phyloP scores from a whole-genome alignment of 37 sponge, comb jelly and placozoan genomes.

The Ephydatia muelleri region DNA sequence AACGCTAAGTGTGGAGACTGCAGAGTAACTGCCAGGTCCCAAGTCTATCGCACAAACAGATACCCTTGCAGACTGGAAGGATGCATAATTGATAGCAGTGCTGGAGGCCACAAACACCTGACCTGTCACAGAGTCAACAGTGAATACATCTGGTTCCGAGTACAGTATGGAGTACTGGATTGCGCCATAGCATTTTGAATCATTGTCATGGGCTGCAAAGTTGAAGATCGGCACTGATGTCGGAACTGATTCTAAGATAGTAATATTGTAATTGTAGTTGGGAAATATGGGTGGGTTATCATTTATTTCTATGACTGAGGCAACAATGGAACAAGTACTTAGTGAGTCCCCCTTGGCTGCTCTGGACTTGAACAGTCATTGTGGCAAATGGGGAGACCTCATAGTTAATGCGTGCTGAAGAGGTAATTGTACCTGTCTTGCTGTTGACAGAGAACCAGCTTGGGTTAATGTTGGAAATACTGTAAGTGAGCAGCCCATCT shows the following conservation, averaged over 20 bases:
- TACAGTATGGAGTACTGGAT: constrained; percentile 46
- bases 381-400: constrained; percentile 2
- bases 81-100: constrained; percentile 53
- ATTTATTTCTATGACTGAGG: constrained; percentile 41
- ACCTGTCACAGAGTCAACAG: constrained; percentile 61
- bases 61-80: constrained; percentile 33
- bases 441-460: constrained; percentile 37
- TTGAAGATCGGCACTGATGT: constrained; percentile 29
- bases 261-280: background rate
- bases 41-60: constrained; percentile 53
- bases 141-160: constrained; percentile 52
- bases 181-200: constrained; percentile 56
- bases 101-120: constrained; percentile 36
- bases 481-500: constrained; percentile 53
- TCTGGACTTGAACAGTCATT: constrained; percentile 32
- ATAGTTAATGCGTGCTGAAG: constrained; percentile 24
- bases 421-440: constrained; percentile 34
- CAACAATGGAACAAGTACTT: constrained; percentile 1
- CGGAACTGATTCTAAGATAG: constrained; percentile 19
- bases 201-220: constrained; percentile 65
- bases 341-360: constrained; percentile 7
- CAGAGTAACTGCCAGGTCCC: background rate
- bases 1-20: constrained; percentile 38
- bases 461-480: background rate
- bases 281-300: constrained; percentile 66